Percentiles rank a stretch among this genome's conserved stretches.
Evolutionary conservation across 2,113 vertebrate species (phyloP).

Genomic region (Xiphorhynchus elegans): DNA sequence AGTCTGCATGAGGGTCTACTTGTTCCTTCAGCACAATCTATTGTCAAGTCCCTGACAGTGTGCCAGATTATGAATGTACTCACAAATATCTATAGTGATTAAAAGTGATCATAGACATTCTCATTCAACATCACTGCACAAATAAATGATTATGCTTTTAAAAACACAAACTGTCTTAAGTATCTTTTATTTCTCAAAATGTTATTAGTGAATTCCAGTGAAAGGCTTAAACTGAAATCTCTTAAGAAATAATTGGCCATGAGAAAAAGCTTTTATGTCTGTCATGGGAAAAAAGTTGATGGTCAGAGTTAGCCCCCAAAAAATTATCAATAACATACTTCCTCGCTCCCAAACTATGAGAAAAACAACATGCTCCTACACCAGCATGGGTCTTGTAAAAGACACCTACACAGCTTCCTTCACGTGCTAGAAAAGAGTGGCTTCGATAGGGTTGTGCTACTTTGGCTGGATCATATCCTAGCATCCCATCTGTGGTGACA

Average conservation of each 20-base stretch:
- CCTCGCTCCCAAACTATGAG: neutral
- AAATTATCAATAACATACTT: neutral
- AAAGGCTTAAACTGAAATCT: neutral
- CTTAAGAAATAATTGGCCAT: neutral
- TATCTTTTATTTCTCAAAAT: neutral
- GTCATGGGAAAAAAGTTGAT: neutral
- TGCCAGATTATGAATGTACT: neutral
- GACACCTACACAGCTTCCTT: neutral
- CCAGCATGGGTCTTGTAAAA: neutral
- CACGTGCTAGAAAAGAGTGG: neutral
- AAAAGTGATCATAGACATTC: neutral
- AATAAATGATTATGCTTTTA: neutral
- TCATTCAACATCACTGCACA: neutral
- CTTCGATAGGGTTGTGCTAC: neutral
- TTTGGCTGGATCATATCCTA: neutral
- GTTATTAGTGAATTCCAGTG: neutral
- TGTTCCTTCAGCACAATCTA: neutral
- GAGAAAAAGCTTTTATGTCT: neutral
- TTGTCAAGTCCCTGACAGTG: neutral
- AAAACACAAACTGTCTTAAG: neutral
- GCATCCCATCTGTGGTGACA: neutral
- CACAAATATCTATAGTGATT: neutral
- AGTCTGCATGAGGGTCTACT: neutral
- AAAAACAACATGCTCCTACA: neutral
- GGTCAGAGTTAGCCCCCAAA: neutral